Percentiles rank a stretch among this genome's conserved stretches.
Conservation (phyloP, 2,888 invertebrate genomes). For the Hyposoter didymator region DNA sequence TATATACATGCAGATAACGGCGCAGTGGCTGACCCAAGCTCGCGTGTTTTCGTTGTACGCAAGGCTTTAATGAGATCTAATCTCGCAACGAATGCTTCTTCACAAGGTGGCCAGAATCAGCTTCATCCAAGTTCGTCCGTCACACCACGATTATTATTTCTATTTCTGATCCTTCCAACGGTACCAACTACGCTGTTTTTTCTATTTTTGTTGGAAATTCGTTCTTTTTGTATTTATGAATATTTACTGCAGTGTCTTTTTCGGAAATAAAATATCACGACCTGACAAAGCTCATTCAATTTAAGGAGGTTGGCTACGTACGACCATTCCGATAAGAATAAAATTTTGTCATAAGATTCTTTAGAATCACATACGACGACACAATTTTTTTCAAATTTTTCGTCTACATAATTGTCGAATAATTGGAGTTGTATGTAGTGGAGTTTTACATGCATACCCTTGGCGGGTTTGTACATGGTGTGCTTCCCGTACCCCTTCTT, state of each 20-base stretch:
- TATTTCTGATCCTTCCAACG: not conserved
- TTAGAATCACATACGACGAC: too few relatives aligned
- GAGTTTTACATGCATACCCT: too few relatives aligned
- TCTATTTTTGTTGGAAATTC: not conserved
- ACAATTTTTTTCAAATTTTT: too few relatives aligned
- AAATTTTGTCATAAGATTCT: too few relatives aligned
- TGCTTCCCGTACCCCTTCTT: too few relatives aligned
- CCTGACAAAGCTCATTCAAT: not conserved
- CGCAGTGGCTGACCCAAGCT: constrained; percentile 31
- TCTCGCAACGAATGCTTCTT: constrained; percentile 43
- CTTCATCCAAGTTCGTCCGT: not conserved
- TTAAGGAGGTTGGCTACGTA: too few relatives aligned
- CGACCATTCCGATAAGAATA: too few relatives aligned
- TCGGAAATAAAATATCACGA: too few relatives aligned
- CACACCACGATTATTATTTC: constrained; percentile 2
- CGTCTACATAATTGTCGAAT: too few relatives aligned
- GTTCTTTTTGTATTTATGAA: not conserved
- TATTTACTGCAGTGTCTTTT: not conserved
- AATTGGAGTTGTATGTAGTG: too few relatives aligned
- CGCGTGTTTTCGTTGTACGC: constrained; percentile 61
- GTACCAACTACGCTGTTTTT: not conserved
- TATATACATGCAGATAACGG: constrained; percentile 43
- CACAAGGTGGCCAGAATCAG: constrained; percentile 3
- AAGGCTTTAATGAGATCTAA: constrained; percentile 62
- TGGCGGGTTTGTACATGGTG: too few relatives aligned